phyloP scores from a whole-genome alignment of 1,140 invertebrate species.

The Acromyrmex heyeri region DNA sequence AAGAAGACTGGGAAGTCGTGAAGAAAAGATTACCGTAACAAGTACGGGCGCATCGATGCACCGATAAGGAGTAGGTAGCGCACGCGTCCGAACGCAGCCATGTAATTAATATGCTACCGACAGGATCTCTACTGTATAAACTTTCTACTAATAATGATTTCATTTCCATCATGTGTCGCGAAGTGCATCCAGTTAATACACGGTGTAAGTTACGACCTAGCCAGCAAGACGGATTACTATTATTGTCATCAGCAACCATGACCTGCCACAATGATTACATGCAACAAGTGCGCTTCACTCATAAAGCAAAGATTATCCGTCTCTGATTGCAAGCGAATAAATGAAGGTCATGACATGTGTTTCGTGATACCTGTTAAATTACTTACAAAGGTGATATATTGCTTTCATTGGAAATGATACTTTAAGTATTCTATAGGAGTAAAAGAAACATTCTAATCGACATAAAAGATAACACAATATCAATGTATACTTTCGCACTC shows the following conservation, averaged over 20 bases:
- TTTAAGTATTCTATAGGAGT: background rate
- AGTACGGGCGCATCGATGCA: slow-evolving; percentile 37
- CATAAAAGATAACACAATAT: no score
- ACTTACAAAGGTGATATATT: background rate
- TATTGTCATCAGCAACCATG: slow-evolving; percentile 60
- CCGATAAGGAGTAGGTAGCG: slow-evolving; percentile 59
- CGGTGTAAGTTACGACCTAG: slow-evolving; percentile 1
- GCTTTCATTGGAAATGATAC: background rate
- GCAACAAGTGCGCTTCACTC: slow-evolving; percentile 45
- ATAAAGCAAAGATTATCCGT: slow-evolving; percentile 35
- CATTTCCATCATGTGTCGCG: slow-evolving; percentile 72
- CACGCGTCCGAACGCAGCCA: slow-evolving; percentile 71
- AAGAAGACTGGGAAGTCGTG: slow-evolving; percentile 15
- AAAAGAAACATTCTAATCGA: background rate
- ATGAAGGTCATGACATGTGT: slow-evolving; percentile 12
- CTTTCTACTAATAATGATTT: slow-evolving; percentile 85
- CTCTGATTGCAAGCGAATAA: slow-evolving; percentile 49
- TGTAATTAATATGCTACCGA: slow-evolving; percentile 74
- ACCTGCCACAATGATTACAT: slow-evolving; percentile 47
- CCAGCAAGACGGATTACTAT: slow-evolving; percentile 45
- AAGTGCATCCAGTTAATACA: slow-evolving; percentile 21
- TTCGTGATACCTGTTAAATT: slow-evolving; percentile 44
- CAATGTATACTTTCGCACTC: no score
- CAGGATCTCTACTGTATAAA: slow-evolving; percentile 78
- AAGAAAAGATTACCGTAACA: slow-evolving; percentile 53